A percentile compares a stretch with the other conserved stretches of the same genome.
phyloP scores from a whole-genome alignment of 2,113 vertebrate genomes.

The Phrynosoma blainvillii region DNA sequence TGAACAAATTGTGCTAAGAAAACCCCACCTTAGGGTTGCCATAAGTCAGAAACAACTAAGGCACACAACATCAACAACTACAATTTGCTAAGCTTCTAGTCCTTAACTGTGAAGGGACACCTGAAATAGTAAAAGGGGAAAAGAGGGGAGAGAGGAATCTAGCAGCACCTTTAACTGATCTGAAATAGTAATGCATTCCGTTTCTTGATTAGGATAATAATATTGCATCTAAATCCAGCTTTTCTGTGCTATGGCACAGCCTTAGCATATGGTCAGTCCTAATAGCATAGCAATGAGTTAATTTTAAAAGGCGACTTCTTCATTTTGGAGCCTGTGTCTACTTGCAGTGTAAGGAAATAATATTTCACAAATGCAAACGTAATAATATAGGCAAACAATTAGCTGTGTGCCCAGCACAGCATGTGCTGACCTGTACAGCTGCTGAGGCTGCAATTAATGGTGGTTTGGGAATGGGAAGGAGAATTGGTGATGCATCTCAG shows the following conservation, averaged over 20 bases:
- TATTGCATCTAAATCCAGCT: background rate
- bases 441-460: background rate
- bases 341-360: conserved; percentile 6
- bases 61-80: too few relatives aligned
- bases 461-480: too few relatives aligned
- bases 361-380: conserved; percentile 2
- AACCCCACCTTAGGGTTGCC: too few relatives aligned
- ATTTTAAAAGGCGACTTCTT: background rate
- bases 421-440: conserved; percentile 3
- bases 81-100: background rate
- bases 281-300: too few relatives aligned
- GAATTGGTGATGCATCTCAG: background rate
- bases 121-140: background rate
- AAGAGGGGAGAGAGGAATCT: too few relatives aligned
- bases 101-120: background rate
- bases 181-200: background rate
- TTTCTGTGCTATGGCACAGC: background rate
- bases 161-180: too few relatives aligned
- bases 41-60: too few relatives aligned
- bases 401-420: background rate
- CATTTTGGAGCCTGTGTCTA: background rate
- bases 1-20: too few relatives aligned
- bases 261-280: background rate
- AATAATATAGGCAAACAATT: conserved; percentile 18
- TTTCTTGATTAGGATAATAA: background rate